These are phyloP conservation scores for Erythrolamprus reginae DNA, from an alignment of 2,113 vertebrate species.

Conservation along the genomic window DNA sequence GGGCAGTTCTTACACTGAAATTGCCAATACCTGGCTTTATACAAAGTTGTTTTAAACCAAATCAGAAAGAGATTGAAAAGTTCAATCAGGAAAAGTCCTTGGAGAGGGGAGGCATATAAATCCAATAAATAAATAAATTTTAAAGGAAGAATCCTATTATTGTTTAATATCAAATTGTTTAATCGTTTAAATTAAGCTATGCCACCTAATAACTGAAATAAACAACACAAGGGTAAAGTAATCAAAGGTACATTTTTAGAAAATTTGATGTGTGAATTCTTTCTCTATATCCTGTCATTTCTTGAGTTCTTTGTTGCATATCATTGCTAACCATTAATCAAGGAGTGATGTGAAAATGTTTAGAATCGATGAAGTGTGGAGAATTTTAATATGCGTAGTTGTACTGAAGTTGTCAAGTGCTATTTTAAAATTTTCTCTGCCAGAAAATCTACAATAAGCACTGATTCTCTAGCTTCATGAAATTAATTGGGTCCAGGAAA, in stretches of 20 bases:
- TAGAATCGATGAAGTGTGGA: conserved; percentile 10
- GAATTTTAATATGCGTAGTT: not conserved
- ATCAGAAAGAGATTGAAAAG: not conserved
- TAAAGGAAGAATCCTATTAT: too few species aligned
- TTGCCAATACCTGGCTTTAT: not conserved
- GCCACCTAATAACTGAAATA: conserved; percentile 13
- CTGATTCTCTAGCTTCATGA: not conserved
- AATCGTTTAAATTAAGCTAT: not conserved
- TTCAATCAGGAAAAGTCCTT: not conserved
- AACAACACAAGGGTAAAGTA: not conserved
- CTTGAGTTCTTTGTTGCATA: not conserved
- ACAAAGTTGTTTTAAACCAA: not conserved
- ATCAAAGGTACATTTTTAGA: not conserved
- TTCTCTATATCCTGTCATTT: not conserved
- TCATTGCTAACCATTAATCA: not conserved
- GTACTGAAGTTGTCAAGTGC: not conserved
- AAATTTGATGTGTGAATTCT: not conserved
- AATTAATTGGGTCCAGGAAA: not conserved
- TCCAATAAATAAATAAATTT: too few species aligned
- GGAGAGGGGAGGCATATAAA: too few species aligned
- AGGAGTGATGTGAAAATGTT: not conserved
- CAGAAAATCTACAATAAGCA: not conserved
- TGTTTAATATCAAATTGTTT: not conserved
- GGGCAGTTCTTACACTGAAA: not conserved
- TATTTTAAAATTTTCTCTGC: not conserved